Evolutionary conservation across 2,797 vertebrate species (phyloP).

Genomic region (Characodon lateralis): DNA sequence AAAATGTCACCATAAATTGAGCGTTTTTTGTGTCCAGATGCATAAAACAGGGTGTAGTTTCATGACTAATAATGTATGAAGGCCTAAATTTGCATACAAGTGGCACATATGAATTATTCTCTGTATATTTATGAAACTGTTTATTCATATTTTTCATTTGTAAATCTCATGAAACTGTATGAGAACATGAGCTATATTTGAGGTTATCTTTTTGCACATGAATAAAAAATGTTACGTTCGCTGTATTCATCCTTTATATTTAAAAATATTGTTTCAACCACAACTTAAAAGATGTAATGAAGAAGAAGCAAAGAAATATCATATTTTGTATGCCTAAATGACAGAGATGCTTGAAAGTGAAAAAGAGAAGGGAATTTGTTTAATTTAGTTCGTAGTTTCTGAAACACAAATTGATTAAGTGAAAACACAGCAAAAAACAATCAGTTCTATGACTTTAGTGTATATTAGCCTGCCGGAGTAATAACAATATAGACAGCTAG

Average conservation of each 20-base stretch:
- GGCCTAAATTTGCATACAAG: background rate
- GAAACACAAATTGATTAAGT: background rate
- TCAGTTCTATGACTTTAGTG: background rate
- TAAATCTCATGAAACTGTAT: background rate
- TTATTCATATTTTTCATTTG: background rate
- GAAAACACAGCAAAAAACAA: background rate
- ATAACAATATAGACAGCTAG: background rate
- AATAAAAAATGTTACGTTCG: background rate
- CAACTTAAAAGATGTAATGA: background rate
- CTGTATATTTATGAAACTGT: slow-evolving; percentile 3
- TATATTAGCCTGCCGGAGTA: background rate
- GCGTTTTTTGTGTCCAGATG: background rate
- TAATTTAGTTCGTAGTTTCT: background rate
- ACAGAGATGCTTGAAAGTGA: background rate
- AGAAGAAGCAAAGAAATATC: background rate
- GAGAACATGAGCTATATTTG: background rate
- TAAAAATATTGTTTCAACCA: background rate
- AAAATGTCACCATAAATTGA: background rate
- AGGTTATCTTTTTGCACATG: background rate
- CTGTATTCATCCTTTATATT: background rate
- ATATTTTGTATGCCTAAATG: background rate
- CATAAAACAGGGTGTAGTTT: background rate
- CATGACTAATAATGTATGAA: background rate
- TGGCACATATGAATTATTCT: slow-evolving; percentile 41
- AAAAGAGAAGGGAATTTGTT: background rate